A percentile compares a stretch with the other conserved stretches of the same genome.
phyloP scores from a whole-genome alignment of 2,797 vertebrate genomes.

The Takifugu rubripes region DNA sequence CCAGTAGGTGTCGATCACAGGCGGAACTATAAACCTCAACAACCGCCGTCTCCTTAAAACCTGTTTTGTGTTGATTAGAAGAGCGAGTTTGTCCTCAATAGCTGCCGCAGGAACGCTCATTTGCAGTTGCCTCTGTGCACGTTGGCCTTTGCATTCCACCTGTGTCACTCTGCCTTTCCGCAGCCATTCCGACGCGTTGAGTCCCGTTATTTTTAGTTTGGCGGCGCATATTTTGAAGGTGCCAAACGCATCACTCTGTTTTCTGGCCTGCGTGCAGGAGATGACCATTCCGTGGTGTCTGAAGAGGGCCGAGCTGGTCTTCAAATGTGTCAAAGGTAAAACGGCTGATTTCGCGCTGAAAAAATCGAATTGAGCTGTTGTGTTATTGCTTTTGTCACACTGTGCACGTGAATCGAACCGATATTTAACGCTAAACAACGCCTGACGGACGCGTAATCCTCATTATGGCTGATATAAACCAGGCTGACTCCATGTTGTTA shows the following conservation, averaged over 20 bases:
- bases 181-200: background rate
- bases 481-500: background rate
- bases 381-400: no score
- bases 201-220: background rate
- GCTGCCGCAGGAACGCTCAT: no score
- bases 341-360: background rate
- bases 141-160: background rate
- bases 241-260: background rate
- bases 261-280: slow-evolving; percentile 56
- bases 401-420: no score
- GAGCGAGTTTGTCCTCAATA: no score
- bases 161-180: background rate
- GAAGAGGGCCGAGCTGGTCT: slow-evolving; percentile 81
- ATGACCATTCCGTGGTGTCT: slow-evolving; percentile 84
- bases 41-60: background rate
- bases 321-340: slow-evolving; percentile 97
- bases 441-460: no score
- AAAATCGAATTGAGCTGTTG: background rate
- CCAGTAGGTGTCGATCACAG: no score
- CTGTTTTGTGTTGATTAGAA: background rate
- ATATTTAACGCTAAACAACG: no score
- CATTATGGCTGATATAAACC: no score
- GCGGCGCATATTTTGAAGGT: background rate
- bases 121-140: background rate
- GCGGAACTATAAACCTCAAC: no score